Conservation (phyloP, 2,888 invertebrate genomes). For the Anagyrus pseudococci region DNA sequence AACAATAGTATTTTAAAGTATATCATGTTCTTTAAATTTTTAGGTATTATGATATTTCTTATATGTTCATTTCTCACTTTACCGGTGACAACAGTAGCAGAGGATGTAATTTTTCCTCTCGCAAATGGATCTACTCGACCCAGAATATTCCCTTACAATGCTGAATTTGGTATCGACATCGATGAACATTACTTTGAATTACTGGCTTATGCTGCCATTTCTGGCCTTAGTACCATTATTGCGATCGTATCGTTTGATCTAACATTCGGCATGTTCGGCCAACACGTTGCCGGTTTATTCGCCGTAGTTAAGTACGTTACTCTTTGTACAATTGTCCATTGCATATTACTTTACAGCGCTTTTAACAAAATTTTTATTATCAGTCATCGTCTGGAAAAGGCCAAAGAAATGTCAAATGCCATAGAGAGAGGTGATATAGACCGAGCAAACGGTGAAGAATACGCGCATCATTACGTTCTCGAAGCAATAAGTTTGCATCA, state of each 20-base stretch:
- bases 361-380: no score
- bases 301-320: conserved; percentile 3
- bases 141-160: conserved; percentile 15
- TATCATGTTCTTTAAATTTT: no score
- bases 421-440: no score
- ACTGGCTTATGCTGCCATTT: conserved; percentile 13
- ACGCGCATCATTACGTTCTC: no score
- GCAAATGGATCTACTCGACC: conserved; percentile 15
- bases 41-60: background rate
- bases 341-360: background rate
- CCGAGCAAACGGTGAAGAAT: no score
- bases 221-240: background rate
- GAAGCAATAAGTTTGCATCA: no score
- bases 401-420: no score
- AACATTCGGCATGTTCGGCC: conserved; percentile 1
- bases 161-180: conserved; percentile 21
- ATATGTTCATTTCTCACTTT: background rate
- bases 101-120: conserved; percentile 8
- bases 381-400: no score
- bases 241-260: conserved; percentile 17
- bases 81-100: background rate
- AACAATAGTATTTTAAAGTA: background rate
- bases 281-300: conserved; percentile 8
- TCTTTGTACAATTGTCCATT: background rate
- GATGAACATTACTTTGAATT: conserved; percentile 15